Evolutionary conservation across 1,140 invertebrate species (phyloP).

Genomic region (Lamellibrachia luymesi): DNA sequence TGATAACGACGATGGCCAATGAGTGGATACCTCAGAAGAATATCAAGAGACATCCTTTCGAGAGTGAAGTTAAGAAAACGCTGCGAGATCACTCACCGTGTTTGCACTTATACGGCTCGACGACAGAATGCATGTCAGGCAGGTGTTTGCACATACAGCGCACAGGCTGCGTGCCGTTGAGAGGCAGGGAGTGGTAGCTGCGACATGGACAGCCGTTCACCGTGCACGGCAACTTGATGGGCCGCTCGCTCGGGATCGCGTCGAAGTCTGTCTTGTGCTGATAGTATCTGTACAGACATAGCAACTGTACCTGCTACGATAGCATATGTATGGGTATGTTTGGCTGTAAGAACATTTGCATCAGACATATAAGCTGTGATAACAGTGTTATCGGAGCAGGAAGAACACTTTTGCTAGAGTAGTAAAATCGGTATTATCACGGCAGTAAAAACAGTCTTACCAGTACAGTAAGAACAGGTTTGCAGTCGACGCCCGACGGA

Average conservation of each 20-base stretch:
- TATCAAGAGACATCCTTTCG: too few species aligned
- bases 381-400: too few species aligned
- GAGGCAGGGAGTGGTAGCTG: conserved; percentile 53
- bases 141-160: conserved; percentile 56
- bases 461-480: conserved; percentile 18
- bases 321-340: too few species aligned
- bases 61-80: neutral
- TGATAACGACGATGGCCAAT: neutral
- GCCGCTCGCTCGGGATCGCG: conserved; percentile 43
- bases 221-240: conserved; percentile 51
- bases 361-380: too few species aligned
- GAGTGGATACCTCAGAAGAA: neutral
- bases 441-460: too few species aligned
- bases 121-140: conserved; percentile 47
- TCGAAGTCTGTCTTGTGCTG: conserved; percentile 58
- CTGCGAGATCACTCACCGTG: conserved; percentile 35
- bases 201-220: conserved; percentile 50
- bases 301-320: neutral
- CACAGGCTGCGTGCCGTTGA: conserved; percentile 51
- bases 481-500: conserved; percentile 56
- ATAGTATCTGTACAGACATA: conserved; percentile 12
- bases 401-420: too few species aligned
- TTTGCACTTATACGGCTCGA: conserved; percentile 46
- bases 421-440: too few species aligned
- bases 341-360: too few species aligned